phyloP scores from a whole-genome alignment of 2,113 vertebrate species.

The Tetrax tetrax region DNA sequence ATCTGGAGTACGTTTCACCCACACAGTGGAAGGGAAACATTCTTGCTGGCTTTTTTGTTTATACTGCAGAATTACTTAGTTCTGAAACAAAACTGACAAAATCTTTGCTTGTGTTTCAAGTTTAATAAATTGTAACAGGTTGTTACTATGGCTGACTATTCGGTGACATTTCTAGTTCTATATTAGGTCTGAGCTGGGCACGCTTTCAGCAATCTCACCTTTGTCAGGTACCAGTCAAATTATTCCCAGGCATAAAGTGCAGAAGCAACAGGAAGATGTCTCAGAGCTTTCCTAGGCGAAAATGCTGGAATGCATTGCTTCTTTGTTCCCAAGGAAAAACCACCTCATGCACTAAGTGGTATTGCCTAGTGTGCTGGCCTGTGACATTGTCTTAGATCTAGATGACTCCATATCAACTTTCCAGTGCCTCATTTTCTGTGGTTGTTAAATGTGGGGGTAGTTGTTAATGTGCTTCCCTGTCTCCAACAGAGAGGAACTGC shows the following conservation, averaged over 20 bases:
- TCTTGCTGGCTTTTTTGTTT: background rate
- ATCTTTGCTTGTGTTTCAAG: background rate
- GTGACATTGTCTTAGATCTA: background rate
- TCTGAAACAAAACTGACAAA: background rate
- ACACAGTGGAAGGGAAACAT: background rate
- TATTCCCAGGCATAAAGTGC: background rate
- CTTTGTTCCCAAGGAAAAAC: background rate
- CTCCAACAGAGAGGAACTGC: background rate
- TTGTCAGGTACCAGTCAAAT: background rate
- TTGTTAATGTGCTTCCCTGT: background rate
- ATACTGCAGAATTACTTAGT: background rate
- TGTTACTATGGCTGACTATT: background rate
- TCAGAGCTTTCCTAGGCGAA: background rate
- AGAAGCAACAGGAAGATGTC: background rate
- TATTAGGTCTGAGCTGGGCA: background rate
- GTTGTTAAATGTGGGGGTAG: background rate
- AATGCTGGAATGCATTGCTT: background rate
- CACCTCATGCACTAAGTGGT: background rate
- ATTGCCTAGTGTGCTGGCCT: background rate
- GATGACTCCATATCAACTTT: background rate
- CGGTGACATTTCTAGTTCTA: background rate
- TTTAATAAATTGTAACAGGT: background rate
- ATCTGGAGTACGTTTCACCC: background rate
- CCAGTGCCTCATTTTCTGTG: background rate
- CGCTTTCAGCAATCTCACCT: background rate